A percentile compares a stretch with the other conserved stretches of the same genome.
These are phyloP conservation scores for Enteromius anoplus DNA, from an alignment of 2,797 vertebrate species.

Conservation along the genomic window DNA sequence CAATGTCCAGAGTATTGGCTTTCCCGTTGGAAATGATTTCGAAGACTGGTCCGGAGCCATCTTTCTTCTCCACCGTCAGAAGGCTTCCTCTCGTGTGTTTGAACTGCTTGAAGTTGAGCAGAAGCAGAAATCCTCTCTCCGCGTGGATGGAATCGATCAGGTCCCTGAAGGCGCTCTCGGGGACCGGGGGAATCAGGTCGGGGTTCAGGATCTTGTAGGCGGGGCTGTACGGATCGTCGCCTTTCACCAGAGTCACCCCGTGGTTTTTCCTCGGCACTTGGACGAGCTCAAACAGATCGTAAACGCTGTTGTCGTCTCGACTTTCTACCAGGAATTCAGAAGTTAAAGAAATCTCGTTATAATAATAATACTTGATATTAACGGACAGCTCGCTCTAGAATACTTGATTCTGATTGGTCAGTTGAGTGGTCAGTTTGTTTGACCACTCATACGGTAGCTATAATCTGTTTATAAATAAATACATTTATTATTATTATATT, in stretches of 20 bases:
- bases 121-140: conserved; percentile 91
- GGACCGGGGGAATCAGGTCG: conserved; percentile 89
- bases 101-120: conserved; percentile 90
- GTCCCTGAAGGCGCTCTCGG: conserved; percentile 78
- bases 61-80: conserved; percentile 87
- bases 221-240: conserved; percentile 84
- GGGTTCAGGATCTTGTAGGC: conserved; percentile 93
- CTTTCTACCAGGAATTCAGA: conserved; percentile 68
- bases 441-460: neutral
- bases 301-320: conserved; percentile 84
- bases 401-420: conserved; percentile 1
- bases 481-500: too few species aligned
- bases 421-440: neutral
- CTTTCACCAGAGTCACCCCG: conserved; percentile 90
- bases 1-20: conserved; percentile 94
- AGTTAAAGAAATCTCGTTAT: neutral
- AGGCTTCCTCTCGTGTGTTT: conserved; percentile 86
- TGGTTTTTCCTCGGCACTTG: conserved; percentile 88
- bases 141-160: conserved; percentile 82
- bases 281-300: conserved; percentile 89
- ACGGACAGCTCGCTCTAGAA: neutral
- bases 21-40: conserved; percentile 94
- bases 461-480: neutral
- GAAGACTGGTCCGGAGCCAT: conserved; percentile 85
- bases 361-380: neutral